A percentile compares a stretch with the other conserved stretches of the same genome.
Evolutionary conservation across 1,140 invertebrate species (phyloP).

Genomic region (Drosophila melanica): DNA sequence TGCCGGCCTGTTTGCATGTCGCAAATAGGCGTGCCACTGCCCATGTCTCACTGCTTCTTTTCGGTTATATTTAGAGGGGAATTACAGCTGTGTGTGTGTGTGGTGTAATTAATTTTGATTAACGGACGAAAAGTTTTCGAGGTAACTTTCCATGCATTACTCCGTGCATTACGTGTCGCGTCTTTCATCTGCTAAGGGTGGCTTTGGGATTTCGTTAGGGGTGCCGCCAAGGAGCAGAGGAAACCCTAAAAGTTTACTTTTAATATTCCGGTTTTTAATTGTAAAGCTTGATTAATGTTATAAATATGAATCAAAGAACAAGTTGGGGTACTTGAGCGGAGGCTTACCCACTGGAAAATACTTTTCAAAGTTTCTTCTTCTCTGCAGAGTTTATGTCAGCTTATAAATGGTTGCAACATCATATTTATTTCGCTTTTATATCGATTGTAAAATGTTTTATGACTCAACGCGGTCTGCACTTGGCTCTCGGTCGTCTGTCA

Average conservation of each 20-base stretch:
- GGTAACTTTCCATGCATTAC: slow-evolving; percentile 64
- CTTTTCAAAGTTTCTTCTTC: too few species aligned
- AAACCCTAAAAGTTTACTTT: slow-evolving; percentile 22
- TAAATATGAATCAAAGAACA: not conserved
- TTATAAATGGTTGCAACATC: too few species aligned
- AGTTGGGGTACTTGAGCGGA: not conserved
- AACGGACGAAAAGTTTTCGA: slow-evolving; percentile 72
- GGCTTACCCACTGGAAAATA: too few species aligned
- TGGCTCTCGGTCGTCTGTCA: slow-evolving; percentile 4
- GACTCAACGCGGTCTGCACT: slow-evolving; percentile 1
- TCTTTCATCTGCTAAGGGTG: slow-evolving; percentile 36
- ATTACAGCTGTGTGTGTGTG: slow-evolving; percentile 25
- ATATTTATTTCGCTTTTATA: too few species aligned
- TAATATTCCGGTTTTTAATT: slow-evolving; percentile 5
- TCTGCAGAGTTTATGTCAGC: too few species aligned
- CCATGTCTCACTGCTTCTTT: slow-evolving; percentile 17
- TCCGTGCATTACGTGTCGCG: slow-evolving; percentile 42
- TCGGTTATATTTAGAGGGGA: not conserved
- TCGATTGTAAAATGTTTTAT: not conserved
- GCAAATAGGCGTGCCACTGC: slow-evolving; percentile 64
- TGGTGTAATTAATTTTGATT: slow-evolving; percentile 79
- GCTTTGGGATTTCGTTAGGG: not conserved
- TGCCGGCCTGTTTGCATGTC: slow-evolving; percentile 68
- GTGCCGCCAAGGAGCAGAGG: not conserved
- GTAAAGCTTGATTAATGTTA: slow-evolving; percentile 28